Percentiles rank a stretch among this genome's conserved stretches.
Evolutionary conservation across 2,797 vertebrate genomes (phyloP).

Genomic region (Cercopithecus hamlyni): DNA sequence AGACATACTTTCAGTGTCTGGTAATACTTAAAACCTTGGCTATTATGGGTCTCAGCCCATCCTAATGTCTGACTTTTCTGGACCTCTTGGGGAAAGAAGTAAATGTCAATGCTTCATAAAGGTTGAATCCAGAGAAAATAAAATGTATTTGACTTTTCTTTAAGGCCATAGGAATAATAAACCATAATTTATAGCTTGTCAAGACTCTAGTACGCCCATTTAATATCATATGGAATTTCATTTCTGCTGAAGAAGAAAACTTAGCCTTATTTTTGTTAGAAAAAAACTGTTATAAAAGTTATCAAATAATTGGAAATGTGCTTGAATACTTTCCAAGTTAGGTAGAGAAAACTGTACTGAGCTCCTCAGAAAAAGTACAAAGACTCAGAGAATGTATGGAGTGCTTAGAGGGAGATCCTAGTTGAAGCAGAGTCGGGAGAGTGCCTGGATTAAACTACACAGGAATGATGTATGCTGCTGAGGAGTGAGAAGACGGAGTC

Average conservation of each 20-base stretch:
- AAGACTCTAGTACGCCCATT: neutral
- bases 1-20: constrained; percentile 11
- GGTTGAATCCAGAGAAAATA: neutral
- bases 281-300: neutral
- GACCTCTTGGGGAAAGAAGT: neutral
- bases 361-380: neutral
- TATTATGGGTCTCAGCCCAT: neutral
- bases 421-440: neutral
- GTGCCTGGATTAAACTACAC: neutral
- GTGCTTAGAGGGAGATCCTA: neutral
- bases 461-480: neutral
- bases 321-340: neutral
- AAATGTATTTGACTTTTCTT: constrained; percentile 28
- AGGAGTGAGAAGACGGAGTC: neutral
- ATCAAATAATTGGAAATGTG: neutral
- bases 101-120: neutral
- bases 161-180: neutral
- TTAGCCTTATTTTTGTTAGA: neutral
- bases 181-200: neutral
- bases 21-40: neutral
- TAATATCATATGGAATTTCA: neutral
- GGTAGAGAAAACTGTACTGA: neutral
- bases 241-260: neutral
- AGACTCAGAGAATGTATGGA: neutral
- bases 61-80: neutral